Evolutionary conservation across 2,888 invertebrate species (phyloP), one percentile per base, ranked within the genome.

Genomic region (Scrobipalpa atriplicella): DNA sequence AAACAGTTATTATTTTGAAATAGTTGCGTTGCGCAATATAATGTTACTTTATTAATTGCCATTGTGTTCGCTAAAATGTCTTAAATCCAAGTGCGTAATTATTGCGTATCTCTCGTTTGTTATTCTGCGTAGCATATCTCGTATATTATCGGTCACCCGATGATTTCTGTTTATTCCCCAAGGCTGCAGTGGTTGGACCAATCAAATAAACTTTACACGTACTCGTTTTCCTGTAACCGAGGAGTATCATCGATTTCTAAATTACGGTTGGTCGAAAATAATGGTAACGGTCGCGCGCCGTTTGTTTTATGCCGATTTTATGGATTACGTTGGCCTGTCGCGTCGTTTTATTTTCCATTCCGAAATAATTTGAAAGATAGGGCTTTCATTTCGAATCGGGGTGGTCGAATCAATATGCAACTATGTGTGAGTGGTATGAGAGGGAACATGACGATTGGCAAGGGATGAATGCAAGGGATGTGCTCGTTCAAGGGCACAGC

Each of bases 401-500:
- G 62, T 18, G 18, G 41, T 21, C 2, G 19, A 63, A 65, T 65
- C 65, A 16, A 65, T 61, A 65, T 61, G 52, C 38, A 38, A 58
- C 52, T 38, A 52, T n/a, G 62, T 18, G 16, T 61, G 61, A 11
- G 21, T 6, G 47, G 47, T 47, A 54, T 54, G 54, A n/a, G 58
- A 36, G 29, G 58, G 58, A 29, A 58, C 29, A 38, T 36, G 38
- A n/a, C 58, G 38, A n/a, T n/a, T 36, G 21, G 60, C 43, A 43
- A 36, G 65, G 16, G 43, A n/a, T 21, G 38, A 47, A n/a, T 18
- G 58, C 58, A 61, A 51, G 65, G 65, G 60, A 21, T 16, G 65
- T n/a, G 29, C 19, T 11, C 6, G 41, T 19, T 54, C 64, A 64
- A 64, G 63, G 63, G 47, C 29, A 16, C 43, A 19, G 43, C 16